A percentile compares a stretch with the other conserved stretches of the same genome.
Conservation (phyloP, 2,888 invertebrate genomes). For the Meloe dianella region DNA sequence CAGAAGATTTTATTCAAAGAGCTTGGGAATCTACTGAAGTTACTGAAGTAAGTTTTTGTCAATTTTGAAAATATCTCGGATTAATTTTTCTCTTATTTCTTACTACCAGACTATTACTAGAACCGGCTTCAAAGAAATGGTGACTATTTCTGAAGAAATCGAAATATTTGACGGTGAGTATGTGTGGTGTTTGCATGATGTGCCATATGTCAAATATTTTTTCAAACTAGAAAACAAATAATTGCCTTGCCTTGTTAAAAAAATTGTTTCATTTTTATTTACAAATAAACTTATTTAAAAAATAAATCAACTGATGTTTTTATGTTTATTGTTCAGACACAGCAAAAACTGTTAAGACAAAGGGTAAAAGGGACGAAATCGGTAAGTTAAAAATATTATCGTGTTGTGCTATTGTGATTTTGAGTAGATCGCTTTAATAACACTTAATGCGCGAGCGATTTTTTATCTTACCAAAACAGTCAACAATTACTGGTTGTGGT, state of each 20-base stretch:
- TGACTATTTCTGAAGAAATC: conserved; percentile 58
- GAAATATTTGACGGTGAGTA: conserved; percentile 61
- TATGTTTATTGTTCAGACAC: conserved; percentile 42
- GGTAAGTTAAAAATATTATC: conserved; percentile 45
- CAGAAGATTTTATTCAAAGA: conserved; percentile 81
- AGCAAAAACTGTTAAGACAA: conserved; percentile 51
- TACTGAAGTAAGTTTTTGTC: conserved; percentile 63
- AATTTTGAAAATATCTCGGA: neutral
- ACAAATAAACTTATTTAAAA: conserved; percentile 26
- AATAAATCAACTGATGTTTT: conserved; percentile 26
- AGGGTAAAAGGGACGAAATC: conserved; percentile 50
- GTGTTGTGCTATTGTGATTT: conserved; percentile 1
- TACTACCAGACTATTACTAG: conserved; percentile 55
- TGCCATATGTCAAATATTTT: conserved; percentile 29
- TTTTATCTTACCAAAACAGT: conserved; percentile 15
- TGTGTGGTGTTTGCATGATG: conserved; percentile 33
- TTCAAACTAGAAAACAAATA: conserved; percentile 31
- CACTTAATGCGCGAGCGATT: conserved; percentile 15
- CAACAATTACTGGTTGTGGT: neutral
- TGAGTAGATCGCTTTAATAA: conserved; percentile 12
- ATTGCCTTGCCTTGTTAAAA: conserved; percentile 39
- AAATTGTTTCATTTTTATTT: conserved; percentile 22
- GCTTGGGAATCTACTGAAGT: conserved; percentile 81
- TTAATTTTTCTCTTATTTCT: neutral
- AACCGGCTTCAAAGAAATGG: conserved; percentile 57